Base-by-base conservation (phyloP, 2,888 invertebrate species). In the Furcula furcula region DNA sequence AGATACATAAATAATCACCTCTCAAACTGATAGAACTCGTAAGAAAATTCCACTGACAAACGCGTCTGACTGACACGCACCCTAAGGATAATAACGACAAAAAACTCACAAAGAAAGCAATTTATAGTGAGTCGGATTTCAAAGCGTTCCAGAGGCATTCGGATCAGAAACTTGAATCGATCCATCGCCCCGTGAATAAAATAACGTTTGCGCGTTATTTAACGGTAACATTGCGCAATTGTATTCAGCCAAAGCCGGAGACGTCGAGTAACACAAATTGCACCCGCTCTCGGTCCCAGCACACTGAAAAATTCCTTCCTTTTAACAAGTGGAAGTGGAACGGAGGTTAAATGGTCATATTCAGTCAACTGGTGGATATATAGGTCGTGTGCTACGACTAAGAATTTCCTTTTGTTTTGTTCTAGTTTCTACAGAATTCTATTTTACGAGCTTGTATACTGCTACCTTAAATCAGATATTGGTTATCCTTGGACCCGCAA, bases 251-350 rank as follows among this genome's bases (percentile, higher is more conserved):
- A 37, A 55, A 55, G 61, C 51, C 49, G 34, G 59, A 61, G 56
- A 63, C 56, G 75, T 68, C 65, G 62, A 67, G 69, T 57, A 55
- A 69, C 73, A 76, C 76, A 79, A 81, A 82, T 80, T 74, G 76
- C 74, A 54, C 51, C 56, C 64, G 60, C 63, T 56, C 59, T 56
- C 60, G 57, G 54, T 50, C 44, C 56, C 52, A 49, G 46, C 60
- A 57, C 55, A 30, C 56, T 74, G 76, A 79, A 74, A 78, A 76
- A 80, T 78, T 65, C 61, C 65, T 63, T 65, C 68, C 65, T 75
- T 73, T 76, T 71, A 68, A 70, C 69, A 68, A 70, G 58, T 52
- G 48, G 63, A 59, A 63, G 57, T 55, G 59, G 62, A 58, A 53
- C 52, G 59, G 65, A 63, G 75, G 76, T 75, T 76, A 74, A 77